Evolutionary conservation across 2,888 invertebrate species (phyloP).

Genomic region (Amphiduros pacificus): DNA sequence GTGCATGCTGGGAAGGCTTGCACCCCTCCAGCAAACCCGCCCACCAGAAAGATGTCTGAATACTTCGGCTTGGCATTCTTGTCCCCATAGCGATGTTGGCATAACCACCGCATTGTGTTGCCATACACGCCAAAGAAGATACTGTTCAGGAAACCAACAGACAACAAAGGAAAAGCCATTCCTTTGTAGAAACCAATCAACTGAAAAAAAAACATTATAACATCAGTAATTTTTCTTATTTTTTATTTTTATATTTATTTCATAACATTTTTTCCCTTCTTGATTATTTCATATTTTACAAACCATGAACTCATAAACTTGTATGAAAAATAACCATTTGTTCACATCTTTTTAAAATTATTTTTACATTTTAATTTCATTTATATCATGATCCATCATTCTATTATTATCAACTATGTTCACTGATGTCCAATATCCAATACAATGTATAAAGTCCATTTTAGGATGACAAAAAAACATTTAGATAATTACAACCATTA

Average conservation of each 20-base stretch:
- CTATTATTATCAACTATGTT: no score
- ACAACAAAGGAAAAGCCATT: constrained; percentile 69
- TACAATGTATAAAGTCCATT: no score
- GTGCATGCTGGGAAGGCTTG: constrained; percentile 69
- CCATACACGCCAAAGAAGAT: constrained; percentile 72
- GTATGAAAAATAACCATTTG: no score
- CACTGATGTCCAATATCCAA: no score
- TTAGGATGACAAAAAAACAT: no score
- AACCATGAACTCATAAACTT: neutral
- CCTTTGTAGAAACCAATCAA: constrained; percentile 57
- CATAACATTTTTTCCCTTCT: no score
- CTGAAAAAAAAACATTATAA: constrained; percentile 9
- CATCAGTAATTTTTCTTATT: neutral
- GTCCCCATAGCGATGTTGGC: neutral
- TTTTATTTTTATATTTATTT: no score
- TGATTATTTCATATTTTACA: no score
- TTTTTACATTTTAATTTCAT: no score
- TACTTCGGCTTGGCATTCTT: neutral
- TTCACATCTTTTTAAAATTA: no score
- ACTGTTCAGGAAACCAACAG: constrained; percentile 70
- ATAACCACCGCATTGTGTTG: constrained; percentile 56
- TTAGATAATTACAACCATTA: no score
- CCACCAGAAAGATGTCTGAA: constrained; percentile 62
- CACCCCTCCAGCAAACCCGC: constrained; percentile 68
- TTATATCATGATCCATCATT: no score